Evolutionary conservation across 1,140 invertebrate species (phyloP).

Genomic region (Melitaea cinxia): DNA sequence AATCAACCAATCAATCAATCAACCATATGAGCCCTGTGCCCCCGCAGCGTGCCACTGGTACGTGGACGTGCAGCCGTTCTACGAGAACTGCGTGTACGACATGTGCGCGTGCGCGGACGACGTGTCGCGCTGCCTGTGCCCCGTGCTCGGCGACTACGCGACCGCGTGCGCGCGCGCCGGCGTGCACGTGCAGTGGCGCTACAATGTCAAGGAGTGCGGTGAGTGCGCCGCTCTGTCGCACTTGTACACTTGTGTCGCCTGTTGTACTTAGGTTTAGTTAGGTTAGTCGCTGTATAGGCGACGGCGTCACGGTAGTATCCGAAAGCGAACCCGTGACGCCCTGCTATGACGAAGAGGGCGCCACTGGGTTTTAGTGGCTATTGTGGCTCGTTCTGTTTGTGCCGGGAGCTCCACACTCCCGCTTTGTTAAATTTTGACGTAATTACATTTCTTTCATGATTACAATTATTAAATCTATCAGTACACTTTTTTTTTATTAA

Average conservation of each 20-base stretch:
- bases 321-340: too few relatives aligned
- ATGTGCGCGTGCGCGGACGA: slow-evolving; percentile 90
- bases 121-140: slow-evolving; percentile 88
- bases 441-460: too few relatives aligned
- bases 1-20: neutral
- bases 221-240: slow-evolving; percentile 35
- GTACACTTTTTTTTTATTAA: too few relatives aligned
- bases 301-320: too few relatives aligned
- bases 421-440: too few relatives aligned
- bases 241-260: neutral
- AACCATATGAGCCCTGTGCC: neutral
- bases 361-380: too few relatives aligned
- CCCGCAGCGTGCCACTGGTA: slow-evolving; percentile 88
- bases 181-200: slow-evolving; percentile 88
- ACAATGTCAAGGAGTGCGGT: slow-evolving; percentile 90
- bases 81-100: slow-evolving; percentile 92
- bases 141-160: slow-evolving; percentile 90
- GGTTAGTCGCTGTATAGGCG: too few relatives aligned
- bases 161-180: slow-evolving; percentile 88
- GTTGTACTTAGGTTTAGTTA: too few relatives aligned
- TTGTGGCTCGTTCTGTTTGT: too few relatives aligned
- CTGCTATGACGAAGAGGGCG: too few relatives aligned
- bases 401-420: too few relatives aligned
- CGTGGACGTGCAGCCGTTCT: slow-evolving; percentile 90
- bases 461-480: too few relatives aligned